Base-by-base conservation (phyloP, 1,140 invertebrate species). In the Tetranychus cinnabarinus region DNA sequence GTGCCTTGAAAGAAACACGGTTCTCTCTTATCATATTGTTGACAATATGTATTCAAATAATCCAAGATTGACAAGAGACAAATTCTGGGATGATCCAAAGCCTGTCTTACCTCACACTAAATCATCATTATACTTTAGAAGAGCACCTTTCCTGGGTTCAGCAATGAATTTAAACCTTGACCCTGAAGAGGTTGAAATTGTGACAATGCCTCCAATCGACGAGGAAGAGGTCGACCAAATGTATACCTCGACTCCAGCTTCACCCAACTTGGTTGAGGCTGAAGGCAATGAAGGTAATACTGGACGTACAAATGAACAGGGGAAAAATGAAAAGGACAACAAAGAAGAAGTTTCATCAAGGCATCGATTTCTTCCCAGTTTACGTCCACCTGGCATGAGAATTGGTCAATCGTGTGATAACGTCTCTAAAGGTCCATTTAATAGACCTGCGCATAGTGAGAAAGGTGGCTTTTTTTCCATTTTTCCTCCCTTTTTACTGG, bases 71-170 rank as follows among this genome's bases (percentile, higher is more conserved):
- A 62, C 65, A 8, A 71, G 70, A 46, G 74, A 75, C 60, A 67
- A 67, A 56, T 74, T 72, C 60, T 75, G 74, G 74, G 73, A 74
- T 63, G 70, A 72, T 58, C 58, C 70, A 42, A 69, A 71, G 5
- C 66, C 67, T 15, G 69, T 72, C 57, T 63, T 73, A 13, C 72
- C 72, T 8, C 72, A 74, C 62, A 73, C 72, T 7, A 66, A 65
- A 56, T 66, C 65, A 33, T 62, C 62, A 34, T 52, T 65, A 50
- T 58, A 12, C 7, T n/a, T 33, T 33, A 58, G 56, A 65, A 65
- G 65, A 66, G 63, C 55, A 67, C 50, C 23, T 10, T 50, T 50
- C 10, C 34, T 67, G 58, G 68, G 68, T 12, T 69, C 68, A 8
- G 68, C 68, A 36, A 64, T 69, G 47, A 66, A 68, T 57, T 64